These are phyloP conservation scores for Caerostris extrusa DNA, from an alignment of 1,140 invertebrate species.

Conservation along the genomic window DNA sequence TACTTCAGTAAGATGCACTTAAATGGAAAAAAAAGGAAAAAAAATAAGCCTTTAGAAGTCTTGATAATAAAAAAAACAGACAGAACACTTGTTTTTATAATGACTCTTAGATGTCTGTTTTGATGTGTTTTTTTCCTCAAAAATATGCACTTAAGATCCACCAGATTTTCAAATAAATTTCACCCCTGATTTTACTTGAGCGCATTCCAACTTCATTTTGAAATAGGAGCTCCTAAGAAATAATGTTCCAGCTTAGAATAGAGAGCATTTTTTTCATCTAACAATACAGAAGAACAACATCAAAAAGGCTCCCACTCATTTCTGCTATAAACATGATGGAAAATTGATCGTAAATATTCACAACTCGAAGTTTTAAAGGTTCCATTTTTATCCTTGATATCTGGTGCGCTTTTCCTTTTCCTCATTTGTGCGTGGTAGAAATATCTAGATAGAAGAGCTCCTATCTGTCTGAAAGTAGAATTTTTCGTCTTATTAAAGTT, in stretches of 20 bases:
- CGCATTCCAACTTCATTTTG: conserved; percentile 53
- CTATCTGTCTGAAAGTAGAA: background rate
- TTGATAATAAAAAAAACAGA: background rate
- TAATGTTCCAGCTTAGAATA: background rate
- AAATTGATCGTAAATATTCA: conserved; percentile 72
- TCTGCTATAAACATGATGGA: conserved; percentile 55
- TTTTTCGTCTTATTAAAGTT: conserved; percentile 52
- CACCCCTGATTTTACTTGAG: conserved; percentile 54
- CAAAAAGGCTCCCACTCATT: conserved; percentile 21
- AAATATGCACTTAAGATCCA: background rate
- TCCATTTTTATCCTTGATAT: conserved; percentile 1
- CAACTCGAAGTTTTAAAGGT: conserved; percentile 33
- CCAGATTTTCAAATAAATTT: conserved; percentile 28
- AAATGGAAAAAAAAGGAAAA: background rate
- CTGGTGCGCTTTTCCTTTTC: background rate
- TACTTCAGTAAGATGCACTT: too few species aligned
- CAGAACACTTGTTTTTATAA: background rate
- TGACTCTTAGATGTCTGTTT: background rate
- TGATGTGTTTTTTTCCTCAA: background rate
- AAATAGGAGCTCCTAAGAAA: conserved; percentile 44
- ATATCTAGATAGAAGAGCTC: conserved; percentile 44
- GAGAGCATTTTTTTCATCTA: background rate
- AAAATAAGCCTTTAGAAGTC: background rate
- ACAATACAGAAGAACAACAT: conserved; percentile 35
- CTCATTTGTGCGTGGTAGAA: background rate